Evolutionary conservation across 2,797 vertebrate genomes (phyloP).

Genomic region (Enteromius unitaeniatus): DNA sequence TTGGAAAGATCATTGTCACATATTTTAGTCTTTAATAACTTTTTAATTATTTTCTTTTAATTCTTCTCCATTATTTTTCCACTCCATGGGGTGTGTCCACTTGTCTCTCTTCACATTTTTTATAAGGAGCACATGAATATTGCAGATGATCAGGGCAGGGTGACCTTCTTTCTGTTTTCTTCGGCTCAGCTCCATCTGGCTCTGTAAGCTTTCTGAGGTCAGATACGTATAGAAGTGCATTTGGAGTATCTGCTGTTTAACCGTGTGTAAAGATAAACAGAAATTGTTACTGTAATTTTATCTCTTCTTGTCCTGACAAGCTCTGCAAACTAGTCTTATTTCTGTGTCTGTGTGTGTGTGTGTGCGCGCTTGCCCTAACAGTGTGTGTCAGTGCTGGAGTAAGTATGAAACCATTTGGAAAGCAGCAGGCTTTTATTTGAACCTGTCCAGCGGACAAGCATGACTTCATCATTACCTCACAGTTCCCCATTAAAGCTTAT

Average conservation of each 20-base stretch:
- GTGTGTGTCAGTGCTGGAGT: slow-evolving; percentile 23
- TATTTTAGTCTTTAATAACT: neutral
- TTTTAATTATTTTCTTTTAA: neutral
- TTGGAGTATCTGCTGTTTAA: neutral
- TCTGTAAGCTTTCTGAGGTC: slow-evolving; percentile 1
- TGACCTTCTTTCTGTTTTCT: neutral
- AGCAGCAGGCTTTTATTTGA: slow-evolving; percentile 67
- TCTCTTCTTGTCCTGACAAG: slow-evolving; percentile 37
- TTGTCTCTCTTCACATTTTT: slow-evolving; percentile 46
- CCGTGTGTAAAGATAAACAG: neutral
- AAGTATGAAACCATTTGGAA: slow-evolving; percentile 49
- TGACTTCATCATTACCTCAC: slow-evolving; percentile 81
- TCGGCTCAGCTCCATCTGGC: neutral
- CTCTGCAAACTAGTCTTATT: neutral
- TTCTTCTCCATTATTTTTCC: neutral
- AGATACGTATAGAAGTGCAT: neutral
- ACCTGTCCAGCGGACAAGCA: slow-evolving; percentile 75
- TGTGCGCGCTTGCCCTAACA: slow-evolving; percentile 1
- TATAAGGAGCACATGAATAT: slow-evolving; percentile 58
- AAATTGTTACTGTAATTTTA: slow-evolving; percentile 2
- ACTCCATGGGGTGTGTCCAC: neutral
- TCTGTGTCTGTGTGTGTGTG: slow-evolving; percentile 8
- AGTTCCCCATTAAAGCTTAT: slow-evolving; percentile 73
- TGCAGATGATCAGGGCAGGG: slow-evolving; percentile 54
- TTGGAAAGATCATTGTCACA: neutral